A percentile compares a stretch with the other conserved stretches of the same genome.
These are phyloP conservation scores for Zaprionus nigranus DNA, from an alignment of 1,140 invertebrate species.

Conservation along the genomic window DNA sequence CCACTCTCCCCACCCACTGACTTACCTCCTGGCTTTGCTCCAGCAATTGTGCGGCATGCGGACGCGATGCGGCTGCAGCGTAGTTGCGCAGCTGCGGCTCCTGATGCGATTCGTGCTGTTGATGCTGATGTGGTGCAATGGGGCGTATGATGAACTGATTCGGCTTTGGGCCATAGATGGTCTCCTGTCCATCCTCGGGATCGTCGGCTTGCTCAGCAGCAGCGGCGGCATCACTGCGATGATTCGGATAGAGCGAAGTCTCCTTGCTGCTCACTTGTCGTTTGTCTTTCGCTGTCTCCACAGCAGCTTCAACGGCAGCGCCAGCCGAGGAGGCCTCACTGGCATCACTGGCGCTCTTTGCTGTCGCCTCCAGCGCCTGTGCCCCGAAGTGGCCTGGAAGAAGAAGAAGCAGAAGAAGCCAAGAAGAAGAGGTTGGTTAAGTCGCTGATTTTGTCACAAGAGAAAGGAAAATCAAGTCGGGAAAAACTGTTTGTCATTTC, in stretches of 20 bases:
- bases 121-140: slow-evolving; percentile 74
- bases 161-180: slow-evolving; percentile 77
- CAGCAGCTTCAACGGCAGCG: slow-evolving; percentile 27
- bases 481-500: slow-evolving; percentile 9
- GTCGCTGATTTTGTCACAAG: slow-evolving; percentile 1
- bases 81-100: slow-evolving; percentile 79
- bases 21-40: slow-evolving; percentile 83
- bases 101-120: slow-evolving; percentile 75
- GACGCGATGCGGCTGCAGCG: slow-evolving; percentile 67
- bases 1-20: slow-evolving; percentile 11
- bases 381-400: slow-evolving; percentile 49
- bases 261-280: slow-evolving; percentile 77
- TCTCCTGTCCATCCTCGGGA: slow-evolving; percentile 79
- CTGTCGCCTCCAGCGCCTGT: slow-evolving; percentile 50
- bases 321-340: slow-evolving; percentile 3
- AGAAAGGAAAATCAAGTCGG: slow-evolving; percentile 13
- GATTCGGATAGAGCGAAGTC: slow-evolving; percentile 74
- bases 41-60: slow-evolving; percentile 74
- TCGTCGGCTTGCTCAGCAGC: slow-evolving; percentile 50
- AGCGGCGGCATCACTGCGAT: slow-evolving; percentile 50
- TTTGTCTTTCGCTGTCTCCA: slow-evolving; percentile 75
- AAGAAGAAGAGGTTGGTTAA: background rate
- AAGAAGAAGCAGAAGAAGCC: background rate
- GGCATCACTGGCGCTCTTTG: slow-evolving; percentile 47
- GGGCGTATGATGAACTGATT: slow-evolving; percentile 82